A percentile compares a stretch with the other conserved stretches of the same genome.
Evolutionary conservation across 1,140 invertebrate genomes (phyloP).

Genomic region (Spodoptera litura): DNA sequence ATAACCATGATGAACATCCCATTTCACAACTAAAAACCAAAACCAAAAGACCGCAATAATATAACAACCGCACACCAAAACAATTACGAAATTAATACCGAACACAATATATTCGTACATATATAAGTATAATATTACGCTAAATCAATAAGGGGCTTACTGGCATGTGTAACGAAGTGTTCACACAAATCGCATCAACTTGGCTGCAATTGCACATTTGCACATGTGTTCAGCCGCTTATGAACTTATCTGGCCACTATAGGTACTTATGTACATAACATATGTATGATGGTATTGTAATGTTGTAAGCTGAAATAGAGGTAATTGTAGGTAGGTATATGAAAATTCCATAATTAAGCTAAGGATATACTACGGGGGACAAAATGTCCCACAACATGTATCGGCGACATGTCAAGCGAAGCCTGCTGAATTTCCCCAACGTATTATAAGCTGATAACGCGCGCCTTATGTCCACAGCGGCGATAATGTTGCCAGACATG

Average conservation of each 20-base stretch:
- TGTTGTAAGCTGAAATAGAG: neutral
- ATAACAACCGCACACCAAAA: neutral
- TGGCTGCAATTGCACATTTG: slow-evolving; percentile 33
- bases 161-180: slow-evolving; percentile 64
- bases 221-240: slow-evolving; percentile 63
- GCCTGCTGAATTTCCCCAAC: too few species aligned
- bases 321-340: too few species aligned
- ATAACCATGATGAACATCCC: too few species aligned
- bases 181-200: slow-evolving; percentile 62
- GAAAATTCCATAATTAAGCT: too few species aligned
- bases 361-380: too few species aligned
- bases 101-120: slow-evolving; percentile 1
- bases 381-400: too few species aligned
- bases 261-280: neutral
- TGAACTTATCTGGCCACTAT: slow-evolving; percentile 48
- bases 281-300: neutral
- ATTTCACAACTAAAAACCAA: too few species aligned
- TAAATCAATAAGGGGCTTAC: slow-evolving; percentile 57
- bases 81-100: slow-evolving; percentile 23
- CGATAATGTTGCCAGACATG: too few species aligned
- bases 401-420: too few species aligned
- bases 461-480: too few species aligned
- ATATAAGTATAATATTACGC: neutral
- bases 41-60: neutral
- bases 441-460: too few species aligned